Evolutionary conservation across 2,888 invertebrate genomes (phyloP), one percentile per base, ranked within the genome.

Genomic region (Plagodis pulveraria): DNA sequence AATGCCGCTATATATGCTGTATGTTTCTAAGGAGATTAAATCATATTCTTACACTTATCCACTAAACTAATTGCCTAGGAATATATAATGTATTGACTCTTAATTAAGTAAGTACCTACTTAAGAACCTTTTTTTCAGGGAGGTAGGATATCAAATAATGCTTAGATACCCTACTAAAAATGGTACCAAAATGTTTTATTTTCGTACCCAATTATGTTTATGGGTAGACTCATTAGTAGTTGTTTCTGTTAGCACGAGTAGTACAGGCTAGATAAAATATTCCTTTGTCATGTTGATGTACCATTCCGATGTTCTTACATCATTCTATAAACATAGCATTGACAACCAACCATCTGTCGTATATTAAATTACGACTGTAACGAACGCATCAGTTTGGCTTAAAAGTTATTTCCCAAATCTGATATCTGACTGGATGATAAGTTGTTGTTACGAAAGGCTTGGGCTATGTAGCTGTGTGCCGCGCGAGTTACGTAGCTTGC

Each of bases 401-500:
- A 38, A 38, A 38, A 9, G 38, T 8, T 38, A 41, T n/a, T 41
- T 34, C 34, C 5, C 34, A 10, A 2, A 48, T 11, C 11, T 7
- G 12, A 47, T 11, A 10, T 45, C 10, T 10, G 33, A 1, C 10
- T 10, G 10, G 41, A 38, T 40, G 36, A 36, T 36, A 34, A 41
- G 53, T 57, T 62, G 53, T 47, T 33, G 35, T 64, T 60, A 58
- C 56, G 38, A 58, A 33, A 46, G 35, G 34, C 43, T 50, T 67
- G 44, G 43, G 50, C 41, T 46, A 44, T 41, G 36, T 43, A 33
- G 43, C 7, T 9, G 11, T 9, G 12, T 43, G 40, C 22, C 51
- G 49, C 66, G 58, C 52, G 58, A 53, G 33, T 47, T 51, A 53
- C 56, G 69, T 67, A 69, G 67, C 70, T 73, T 71, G 69, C 51